Base-by-base conservation (phyloP, 2,113 vertebrate genomes). In the Callospermophilus lateralis region DNA sequence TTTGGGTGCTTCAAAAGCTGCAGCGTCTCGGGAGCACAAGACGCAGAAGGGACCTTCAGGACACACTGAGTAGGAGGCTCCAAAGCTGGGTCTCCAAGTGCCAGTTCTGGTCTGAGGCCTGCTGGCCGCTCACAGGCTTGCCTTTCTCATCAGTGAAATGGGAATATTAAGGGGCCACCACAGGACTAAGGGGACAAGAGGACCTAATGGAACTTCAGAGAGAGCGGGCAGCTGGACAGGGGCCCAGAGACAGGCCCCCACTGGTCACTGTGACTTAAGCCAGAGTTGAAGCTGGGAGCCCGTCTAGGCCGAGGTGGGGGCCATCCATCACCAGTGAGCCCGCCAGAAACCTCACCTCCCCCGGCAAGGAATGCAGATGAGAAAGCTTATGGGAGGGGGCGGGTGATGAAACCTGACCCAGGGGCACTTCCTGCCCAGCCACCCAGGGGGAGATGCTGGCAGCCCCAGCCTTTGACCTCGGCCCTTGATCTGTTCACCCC, bases 381-480 rank as follows among this genome's bases (percentile, higher is more conserved):
- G 90, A 91, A 78, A 30, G 83, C 51, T 51, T 11, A 17, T 80
- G 73, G 12, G 3, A 16, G 6, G 53, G 74, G 53, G 68, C n/a
- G 34, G 32, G 89, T 70, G 45, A 28, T 89, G 97, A 98, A 98
- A 98, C 94, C 89, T 95, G 97, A 98, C 42, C 90, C 97, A 95
- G 84, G 96, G 16, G 2, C 48, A 32, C 96, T 97, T 98, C 97
- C 98, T 92, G 94, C 92, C 77, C 58, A 77, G 95, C 58, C 80
- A 93, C 96, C 94, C 87, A 28, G 42, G 58, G 58, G 89, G 97
- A 98, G 97, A 96, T 91, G 94, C 97, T 94, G 97, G 96, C 83
- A 67, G 90, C 91, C 98, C 98, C 98, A 97, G 95, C 98, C 97
- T 98, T 94, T 98, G 97, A 96, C 98, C 98, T 98, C 97, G 97